Evolutionary conservation across 2,113 vertebrate species (phyloP), one percentile per base, ranked within the genome.

Genomic region (Mesitornis unicolor): DNA sequence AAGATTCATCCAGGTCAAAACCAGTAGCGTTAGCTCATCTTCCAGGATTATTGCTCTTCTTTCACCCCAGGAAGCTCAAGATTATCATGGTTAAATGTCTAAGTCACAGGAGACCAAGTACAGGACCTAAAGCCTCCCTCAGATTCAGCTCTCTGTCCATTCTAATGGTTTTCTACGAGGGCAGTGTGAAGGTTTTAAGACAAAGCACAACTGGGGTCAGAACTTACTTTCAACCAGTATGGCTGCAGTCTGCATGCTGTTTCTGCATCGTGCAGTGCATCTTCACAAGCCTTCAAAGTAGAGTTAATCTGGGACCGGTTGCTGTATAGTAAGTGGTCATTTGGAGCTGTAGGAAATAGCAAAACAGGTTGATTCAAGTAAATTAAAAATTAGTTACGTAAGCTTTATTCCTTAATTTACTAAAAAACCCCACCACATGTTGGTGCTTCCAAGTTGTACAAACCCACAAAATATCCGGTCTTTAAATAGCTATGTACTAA

Each of bases 291-390:
- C 89, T 98, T 99, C 96, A 99, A 97, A 81, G 98, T 98, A n/a
- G 98, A 98, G 93, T 99, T 98, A 96, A 99, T 99, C 97, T 99
- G 98, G 74, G 99, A 99, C 81, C 99, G 99, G 92, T 99, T 99
- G 93, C 98, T 98, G 88, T 99, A 99, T 65, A 99, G 96, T 90
- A 99, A 98, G 94, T 99, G 98, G 97, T 99, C 99, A 88, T 97
- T 98, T 68, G 99, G 99, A 93, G 98, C 99, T 99, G 97, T 19
- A 89, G 84, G 13, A 74, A 95, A 89, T 3, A 80, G 33, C 84
- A 89, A 94, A 90, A 95, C 3, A 6, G 7, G 33, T 80, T 78
- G 26, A 76, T 18, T 56, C 4, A 48, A 40, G 43, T 6, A 40
- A 70, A 45, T 45, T 18, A 45, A 20, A 69, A 78, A 24, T 21